Conservation (phyloP, 2,113 vertebrate genomes). For the Gracilinanus agilis region DNA sequence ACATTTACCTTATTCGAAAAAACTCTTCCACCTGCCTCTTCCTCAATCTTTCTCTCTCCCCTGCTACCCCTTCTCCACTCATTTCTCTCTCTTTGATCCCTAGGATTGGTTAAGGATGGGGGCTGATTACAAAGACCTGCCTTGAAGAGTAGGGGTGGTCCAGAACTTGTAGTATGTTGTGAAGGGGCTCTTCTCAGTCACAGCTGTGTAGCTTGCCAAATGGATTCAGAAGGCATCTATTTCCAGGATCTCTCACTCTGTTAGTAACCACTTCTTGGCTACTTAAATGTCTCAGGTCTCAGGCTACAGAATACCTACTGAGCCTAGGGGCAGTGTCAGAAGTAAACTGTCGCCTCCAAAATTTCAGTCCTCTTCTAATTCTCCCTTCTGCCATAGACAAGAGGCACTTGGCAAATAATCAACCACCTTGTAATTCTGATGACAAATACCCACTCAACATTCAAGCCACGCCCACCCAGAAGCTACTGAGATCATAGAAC, state of each 20-base stretch:
- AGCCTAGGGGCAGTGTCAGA: background rate
- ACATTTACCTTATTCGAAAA: background rate
- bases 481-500: background rate
- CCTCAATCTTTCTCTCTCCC: too few species aligned
- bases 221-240: background rate
- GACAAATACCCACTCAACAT: background rate
- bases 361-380: background rate
- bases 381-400: background rate
- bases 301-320: background rate
- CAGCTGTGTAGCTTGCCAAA: background rate
- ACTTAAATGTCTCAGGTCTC: background rate
- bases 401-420: background rate
- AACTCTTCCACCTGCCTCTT: background rate
- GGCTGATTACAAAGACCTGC: background rate
- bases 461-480: background rate
- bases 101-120: background rate
- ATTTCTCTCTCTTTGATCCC: background rate
- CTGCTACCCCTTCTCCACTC: background rate
- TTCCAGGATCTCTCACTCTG: background rate
- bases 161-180: background rate
- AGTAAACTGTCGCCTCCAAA: background rate
- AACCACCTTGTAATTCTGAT: background rate
- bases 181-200: background rate
- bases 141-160: background rate
- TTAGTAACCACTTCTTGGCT: background rate